Evolutionary conservation across 2,888 invertebrate genomes (phyloP).

Genomic region (Argyresthia albistria): DNA sequence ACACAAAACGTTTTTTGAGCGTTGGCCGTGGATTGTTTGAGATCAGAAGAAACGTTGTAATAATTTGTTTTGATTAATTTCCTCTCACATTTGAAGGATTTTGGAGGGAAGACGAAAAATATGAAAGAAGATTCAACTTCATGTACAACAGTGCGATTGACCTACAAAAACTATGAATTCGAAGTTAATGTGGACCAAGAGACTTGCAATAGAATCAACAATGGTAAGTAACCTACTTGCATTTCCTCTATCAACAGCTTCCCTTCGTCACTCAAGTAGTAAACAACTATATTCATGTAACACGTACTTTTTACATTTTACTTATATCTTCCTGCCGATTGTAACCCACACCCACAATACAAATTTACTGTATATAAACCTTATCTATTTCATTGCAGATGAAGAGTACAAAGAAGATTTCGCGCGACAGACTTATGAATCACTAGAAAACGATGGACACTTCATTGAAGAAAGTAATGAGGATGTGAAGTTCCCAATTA

Average conservation of each 20-base stretch:
- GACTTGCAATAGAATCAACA: background rate
- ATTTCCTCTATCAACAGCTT: background rate
- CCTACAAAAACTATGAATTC: conserved; percentile 4
- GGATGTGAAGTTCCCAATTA: background rate
- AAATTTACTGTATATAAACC: background rate
- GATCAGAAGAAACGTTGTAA: too few species aligned
- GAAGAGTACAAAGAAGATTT: conserved; percentile 1
- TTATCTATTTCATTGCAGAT: background rate
- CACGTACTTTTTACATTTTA: too few species aligned
- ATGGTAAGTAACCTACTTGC: background rate
- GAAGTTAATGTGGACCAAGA: conserved; percentile 4
- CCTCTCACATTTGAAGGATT: background rate
- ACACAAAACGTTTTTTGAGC: too few species aligned
- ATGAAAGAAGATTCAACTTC: background rate
- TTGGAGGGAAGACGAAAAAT: background rate
- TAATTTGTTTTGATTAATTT: background rate
- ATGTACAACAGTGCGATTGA: conserved; percentile 1
- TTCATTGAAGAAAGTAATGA: background rate
- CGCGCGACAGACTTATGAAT: conserved; percentile 1
- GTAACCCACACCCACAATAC: background rate
- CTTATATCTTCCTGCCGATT: background rate
- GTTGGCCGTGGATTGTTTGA: too few species aligned
- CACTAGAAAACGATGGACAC: conserved; percentile 2
- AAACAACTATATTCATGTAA: too few species aligned
- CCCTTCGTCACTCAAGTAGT: too few species aligned